Base-by-base conservation (phyloP, 2,113 vertebrate genomes). In the Zosterops pallidus region DNA sequence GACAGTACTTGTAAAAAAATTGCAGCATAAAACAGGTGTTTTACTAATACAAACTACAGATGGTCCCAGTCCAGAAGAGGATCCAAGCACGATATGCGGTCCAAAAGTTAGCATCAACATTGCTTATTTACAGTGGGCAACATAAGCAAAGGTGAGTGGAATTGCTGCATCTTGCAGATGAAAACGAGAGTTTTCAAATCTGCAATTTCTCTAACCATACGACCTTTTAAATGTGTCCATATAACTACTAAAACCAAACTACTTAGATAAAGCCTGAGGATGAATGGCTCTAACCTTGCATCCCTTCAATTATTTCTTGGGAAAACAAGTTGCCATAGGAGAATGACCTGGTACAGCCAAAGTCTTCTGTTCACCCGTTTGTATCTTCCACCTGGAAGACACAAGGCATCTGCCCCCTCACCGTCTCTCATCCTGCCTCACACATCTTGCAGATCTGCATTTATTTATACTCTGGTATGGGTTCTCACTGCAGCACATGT, bases 401-500 rank as follows among this genome's bases (percentile, higher is more conserved):
- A 81, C 46, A 62, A 52, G 24, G n/a, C 37, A 74, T 69, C 24
- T 78, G 21, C 31, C 28, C 24, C 22, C 23, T 78, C 25, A 57
- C 17, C 4, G 16, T 46, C 14, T 47, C 14, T 86, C 35, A 24
- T 94, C 44, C 44, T 52, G 21, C 11, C 37, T 25, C 23, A 50
- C 4, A 2, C 15, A 53, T 19, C n/a, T 41, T 63, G 24, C 25
- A 84, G 50, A 13, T 50, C 37, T 60, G 59, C 33, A 26, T 11
- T 64, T 60, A 10, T 16, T 64, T 50, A 11, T 11, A 12, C 1
- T 4, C 16, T 2, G 1, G 5, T 17, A 3, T 13, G 25, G 22
- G 12, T 12, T 91, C 50, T 23, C n/a, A 23, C 21, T 0, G 0
- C 41, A 47, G 59, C 12, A 6, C 16, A 3, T 2, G 6, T 14